Conservation (phyloP, 2,113 vertebrate genomes). For the Stercorarius parasiticus region DNA sequence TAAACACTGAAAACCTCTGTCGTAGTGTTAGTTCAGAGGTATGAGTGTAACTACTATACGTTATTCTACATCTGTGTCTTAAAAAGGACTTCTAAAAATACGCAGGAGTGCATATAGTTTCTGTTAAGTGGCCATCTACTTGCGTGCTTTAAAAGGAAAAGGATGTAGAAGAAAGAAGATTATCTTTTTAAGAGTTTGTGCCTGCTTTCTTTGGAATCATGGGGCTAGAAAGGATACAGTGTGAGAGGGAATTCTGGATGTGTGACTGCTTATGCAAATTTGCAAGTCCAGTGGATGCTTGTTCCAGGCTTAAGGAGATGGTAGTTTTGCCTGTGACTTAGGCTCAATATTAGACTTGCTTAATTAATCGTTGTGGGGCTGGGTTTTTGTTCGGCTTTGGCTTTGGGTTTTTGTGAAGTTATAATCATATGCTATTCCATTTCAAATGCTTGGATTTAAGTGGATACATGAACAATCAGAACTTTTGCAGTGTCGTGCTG, state of each 20-base stretch:
- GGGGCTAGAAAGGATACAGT: background rate
- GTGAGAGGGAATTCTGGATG: background rate
- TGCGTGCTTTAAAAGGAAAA: background rate
- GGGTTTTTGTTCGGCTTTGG: background rate
- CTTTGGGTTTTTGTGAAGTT: background rate
- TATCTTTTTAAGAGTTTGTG: background rate
- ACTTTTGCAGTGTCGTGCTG: background rate
- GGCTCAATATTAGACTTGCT: background rate
- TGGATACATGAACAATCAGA: background rate
- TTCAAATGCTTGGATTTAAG: background rate
- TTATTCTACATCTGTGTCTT: background rate
- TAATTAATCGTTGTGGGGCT: background rate
- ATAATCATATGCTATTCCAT: background rate
- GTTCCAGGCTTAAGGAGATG: background rate
- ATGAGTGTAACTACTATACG: background rate
- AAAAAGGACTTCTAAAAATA: background rate
- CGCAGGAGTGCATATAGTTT: background rate
- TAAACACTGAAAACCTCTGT: background rate
- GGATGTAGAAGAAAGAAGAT: background rate
- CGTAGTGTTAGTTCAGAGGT: fast-evolving
- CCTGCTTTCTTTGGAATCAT: background rate
- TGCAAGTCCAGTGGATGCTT: background rate
- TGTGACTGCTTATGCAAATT: background rate
- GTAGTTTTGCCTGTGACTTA: background rate
- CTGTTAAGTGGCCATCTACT: background rate